phyloP scores from a whole-genome alignment of 2,113 vertebrate species.

The Corvus moneduloides region DNA sequence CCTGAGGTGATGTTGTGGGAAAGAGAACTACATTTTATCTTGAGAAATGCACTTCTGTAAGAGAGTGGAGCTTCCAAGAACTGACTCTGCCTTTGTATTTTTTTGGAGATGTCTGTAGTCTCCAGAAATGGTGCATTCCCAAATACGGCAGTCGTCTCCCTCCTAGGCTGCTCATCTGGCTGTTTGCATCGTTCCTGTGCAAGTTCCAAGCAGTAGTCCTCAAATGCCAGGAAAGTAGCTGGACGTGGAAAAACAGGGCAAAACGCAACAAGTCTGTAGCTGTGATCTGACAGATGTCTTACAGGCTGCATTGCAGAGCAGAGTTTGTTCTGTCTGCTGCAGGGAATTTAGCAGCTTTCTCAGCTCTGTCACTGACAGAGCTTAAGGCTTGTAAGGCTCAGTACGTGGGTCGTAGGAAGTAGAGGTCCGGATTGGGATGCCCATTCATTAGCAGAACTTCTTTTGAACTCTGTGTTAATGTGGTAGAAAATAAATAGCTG shows the following conservation, averaged over 20 bases:
- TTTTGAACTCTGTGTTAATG: not conserved
- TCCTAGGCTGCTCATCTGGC: not conserved
- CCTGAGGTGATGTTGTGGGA: not conserved
- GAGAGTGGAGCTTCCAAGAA: not conserved
- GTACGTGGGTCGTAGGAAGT: fast-evolving
- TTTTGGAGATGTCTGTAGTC: not conserved
- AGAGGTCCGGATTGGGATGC: not conserved
- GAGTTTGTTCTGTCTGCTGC: not conserved
- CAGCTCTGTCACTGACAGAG: not conserved
- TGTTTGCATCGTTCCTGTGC: not conserved
- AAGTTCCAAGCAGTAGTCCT: constrained; percentile 12
- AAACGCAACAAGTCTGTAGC: not conserved
- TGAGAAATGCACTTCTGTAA: not conserved
- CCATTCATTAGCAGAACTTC: not conserved
- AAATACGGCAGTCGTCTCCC: constrained; percentile 21
- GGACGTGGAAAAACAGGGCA: not conserved
- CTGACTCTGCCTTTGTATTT: not conserved
- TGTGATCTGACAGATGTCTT: not conserved
- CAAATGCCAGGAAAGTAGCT: constrained; percentile 56
- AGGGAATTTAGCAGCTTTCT: not conserved
- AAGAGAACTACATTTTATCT: not conserved
- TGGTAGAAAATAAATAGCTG: not conserved
- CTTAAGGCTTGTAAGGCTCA: not conserved
- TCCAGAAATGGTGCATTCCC: constrained; percentile 39
- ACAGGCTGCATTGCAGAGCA: not conserved